phyloP scores from a whole-genome alignment of 1,140 invertebrate genomes.

The Thaumetopoea pityocampa region DNA sequence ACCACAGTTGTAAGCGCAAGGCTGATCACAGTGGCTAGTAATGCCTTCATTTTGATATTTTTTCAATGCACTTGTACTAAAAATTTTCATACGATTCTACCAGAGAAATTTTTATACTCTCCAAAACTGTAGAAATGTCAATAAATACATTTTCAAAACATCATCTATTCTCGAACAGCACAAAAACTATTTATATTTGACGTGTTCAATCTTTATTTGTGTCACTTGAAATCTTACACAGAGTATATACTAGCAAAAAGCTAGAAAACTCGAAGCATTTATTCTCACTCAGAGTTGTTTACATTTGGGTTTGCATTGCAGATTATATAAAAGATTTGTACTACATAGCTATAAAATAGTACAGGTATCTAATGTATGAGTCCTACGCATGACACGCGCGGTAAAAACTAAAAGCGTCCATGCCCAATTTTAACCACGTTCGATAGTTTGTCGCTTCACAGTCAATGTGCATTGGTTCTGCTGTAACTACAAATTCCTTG shows the following conservation, averaged over 20 bases:
- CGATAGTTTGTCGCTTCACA: no score
- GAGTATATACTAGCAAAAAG: conserved; percentile 6
- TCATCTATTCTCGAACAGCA: conserved; percentile 50
- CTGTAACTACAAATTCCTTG: no score
- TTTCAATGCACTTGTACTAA: conserved; percentile 36
- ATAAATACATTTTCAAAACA: conserved; percentile 74
- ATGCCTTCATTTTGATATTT: conserved; percentile 65
- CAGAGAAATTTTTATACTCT: conserved; percentile 46
- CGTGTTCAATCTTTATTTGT: conserved; percentile 73
- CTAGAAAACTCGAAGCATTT: conserved; percentile 15
- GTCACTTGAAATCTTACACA: conserved; percentile 28
- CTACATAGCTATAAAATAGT: no score
- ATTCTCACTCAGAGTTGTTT: conserved; percentile 5
- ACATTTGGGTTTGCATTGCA: not conserved
- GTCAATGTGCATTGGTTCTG: no score
- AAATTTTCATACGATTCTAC: conserved; percentile 41
- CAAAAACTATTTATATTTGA: conserved; percentile 72
- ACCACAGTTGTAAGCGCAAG: conserved; percentile 86
- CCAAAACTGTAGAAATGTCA: conserved; percentile 52
- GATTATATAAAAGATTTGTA: not conserved
- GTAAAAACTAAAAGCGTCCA: no score
- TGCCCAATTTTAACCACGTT: no score
- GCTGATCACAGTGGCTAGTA: conserved; percentile 67
- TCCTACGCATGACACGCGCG: no score
- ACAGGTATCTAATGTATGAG: no score